Percentiles rank a stretch among this genome's conserved stretches.
phyloP scores from a whole-genome alignment of 2,888 invertebrate species.

The Microchrysa polita region DNA sequence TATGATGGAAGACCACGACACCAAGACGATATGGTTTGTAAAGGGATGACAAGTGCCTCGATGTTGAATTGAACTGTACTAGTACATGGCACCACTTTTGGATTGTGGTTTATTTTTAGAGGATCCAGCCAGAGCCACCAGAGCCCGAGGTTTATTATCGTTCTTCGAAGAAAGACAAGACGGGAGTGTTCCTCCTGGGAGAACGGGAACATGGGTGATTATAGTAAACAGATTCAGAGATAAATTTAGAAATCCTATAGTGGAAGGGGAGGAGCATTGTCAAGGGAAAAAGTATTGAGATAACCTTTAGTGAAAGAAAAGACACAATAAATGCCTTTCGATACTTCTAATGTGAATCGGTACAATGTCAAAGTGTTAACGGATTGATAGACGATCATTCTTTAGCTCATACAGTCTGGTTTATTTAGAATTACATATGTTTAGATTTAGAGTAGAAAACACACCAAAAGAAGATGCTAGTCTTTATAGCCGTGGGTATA shows the following conservation, averaged over 20 bases:
- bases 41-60: conserved; percentile 19
- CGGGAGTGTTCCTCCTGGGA: neutral
- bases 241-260: conserved; percentile 32
- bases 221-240: conserved; percentile 34
- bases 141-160: conserved; percentile 22
- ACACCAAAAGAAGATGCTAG: neutral
- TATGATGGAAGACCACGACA: neutral
- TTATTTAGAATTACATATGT: conserved; percentile 5
- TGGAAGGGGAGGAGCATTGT: conserved; percentile 26
- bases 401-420: neutral
- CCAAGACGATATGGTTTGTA: neutral
- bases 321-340: conserved; percentile 10
- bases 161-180: conserved; percentile 13
- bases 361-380: conserved; percentile 38
- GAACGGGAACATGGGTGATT: conserved; percentile 2
- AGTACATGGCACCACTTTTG: neutral
- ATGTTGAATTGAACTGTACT: conserved; percentile 8
- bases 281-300: conserved; percentile 38
- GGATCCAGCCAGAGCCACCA: conserved; percentile 26
- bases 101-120: conserved; percentile 31
- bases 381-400: conserved; percentile 3
- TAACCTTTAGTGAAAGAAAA: neutral
- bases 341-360: conserved; percentile 5
- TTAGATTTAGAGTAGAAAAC: neutral
- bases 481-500: no score